A percentile compares a stretch with the other conserved stretches of the same genome.
phyloP scores from a whole-genome alignment of 1,140 invertebrate species.

The Armadillidium nasatum region DNA sequence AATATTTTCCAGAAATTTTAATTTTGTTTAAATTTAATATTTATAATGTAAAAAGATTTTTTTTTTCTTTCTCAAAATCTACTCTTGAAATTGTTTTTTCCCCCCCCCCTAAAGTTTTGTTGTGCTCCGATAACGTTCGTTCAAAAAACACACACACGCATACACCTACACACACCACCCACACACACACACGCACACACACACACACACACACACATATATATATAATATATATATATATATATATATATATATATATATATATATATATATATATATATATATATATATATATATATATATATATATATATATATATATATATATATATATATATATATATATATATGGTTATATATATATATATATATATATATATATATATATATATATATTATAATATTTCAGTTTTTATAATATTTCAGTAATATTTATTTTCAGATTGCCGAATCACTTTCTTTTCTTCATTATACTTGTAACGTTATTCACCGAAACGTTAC shows the following conservation, averaged over 20 bases:
- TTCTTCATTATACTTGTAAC: slow-evolving; percentile 78
- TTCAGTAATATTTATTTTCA: slow-evolving; percentile 51
- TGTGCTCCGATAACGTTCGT: no score
- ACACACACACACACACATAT: background rate
- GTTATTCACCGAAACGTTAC: slow-evolving; percentile 91
- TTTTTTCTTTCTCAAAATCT: no score
- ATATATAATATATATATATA: slow-evolving; percentile 15
- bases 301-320: background rate
- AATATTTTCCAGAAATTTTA: no score
- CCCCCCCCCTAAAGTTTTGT: no score
- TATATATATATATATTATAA: background rate
- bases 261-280: slow-evolving; percentile 15
- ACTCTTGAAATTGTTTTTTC: no score
- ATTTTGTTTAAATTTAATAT: no score
- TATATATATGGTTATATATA: no score
- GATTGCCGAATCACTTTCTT: slow-evolving; percentile 89
- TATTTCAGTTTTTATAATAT: background rate
- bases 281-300: background rate
- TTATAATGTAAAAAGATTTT: no score
- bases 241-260: slow-evolving; percentile 15
- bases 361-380: background rate
- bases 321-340: slow-evolving; percentile 15
- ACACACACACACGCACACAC: background rate
- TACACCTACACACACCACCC: background rate
- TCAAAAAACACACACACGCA: no score